Conservation (phyloP, 2,113 vertebrate genomes). For the Cyrtonyx montezumae region DNA sequence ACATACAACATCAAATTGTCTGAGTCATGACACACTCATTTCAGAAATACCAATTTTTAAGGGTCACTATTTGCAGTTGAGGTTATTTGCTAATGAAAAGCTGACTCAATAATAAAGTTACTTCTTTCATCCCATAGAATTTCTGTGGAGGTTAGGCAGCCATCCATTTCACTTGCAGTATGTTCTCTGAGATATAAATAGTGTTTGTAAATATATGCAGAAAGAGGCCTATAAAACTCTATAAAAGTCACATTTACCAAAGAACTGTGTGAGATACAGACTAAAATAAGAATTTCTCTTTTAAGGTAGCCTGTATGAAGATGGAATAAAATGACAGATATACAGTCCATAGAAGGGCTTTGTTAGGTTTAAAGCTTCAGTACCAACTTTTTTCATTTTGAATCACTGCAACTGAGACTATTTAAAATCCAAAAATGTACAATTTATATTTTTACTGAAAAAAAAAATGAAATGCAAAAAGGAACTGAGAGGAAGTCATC, state of each 20-base stretch:
- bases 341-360: background rate
- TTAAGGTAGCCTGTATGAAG: background rate
- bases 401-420: background rate
- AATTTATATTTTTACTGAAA: background rate
- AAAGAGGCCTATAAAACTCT: background rate
- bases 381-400: conserved; percentile 9
- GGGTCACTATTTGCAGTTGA: background rate
- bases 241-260: background rate
- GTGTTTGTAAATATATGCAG: background rate
- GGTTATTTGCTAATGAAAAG: background rate
- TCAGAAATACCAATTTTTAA: conserved; percentile 2
- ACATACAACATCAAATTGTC: background rate
- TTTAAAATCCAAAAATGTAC: background rate
- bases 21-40: background rate
- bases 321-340: background rate
- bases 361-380: conserved; percentile 11
- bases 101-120: background rate
- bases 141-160: background rate
- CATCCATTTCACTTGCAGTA: background rate
- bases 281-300: background rate
- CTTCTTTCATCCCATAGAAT: background rate
- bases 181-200: background rate
- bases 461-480: background rate
- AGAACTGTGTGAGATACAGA: background rate
- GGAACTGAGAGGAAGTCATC: background rate